These are phyloP conservation scores for Nezara viridula DNA, from an alignment of 2,888 invertebrate genomes.

Conservation along the genomic window DNA sequence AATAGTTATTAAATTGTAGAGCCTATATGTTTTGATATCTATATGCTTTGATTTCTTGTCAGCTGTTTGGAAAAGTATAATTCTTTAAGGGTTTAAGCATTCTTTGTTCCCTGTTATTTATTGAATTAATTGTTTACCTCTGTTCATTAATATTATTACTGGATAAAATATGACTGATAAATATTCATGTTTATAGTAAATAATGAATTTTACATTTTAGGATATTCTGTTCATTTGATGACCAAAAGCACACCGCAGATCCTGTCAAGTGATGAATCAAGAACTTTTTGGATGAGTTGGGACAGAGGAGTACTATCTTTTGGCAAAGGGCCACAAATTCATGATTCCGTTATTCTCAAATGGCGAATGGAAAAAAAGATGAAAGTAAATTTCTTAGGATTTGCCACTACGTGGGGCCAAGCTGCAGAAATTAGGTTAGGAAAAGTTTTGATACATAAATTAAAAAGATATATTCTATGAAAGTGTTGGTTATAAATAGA, in stretches of 20 bases:
- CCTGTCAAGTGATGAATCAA: conserved; percentile 74
- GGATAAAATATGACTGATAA: too few species aligned
- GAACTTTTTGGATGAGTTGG: conserved; percentile 80
- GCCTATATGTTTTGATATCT: too few species aligned
- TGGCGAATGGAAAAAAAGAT: conserved; percentile 76
- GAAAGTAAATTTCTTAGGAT: conserved; percentile 76
- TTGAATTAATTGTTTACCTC: too few species aligned
- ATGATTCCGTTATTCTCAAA: conserved; percentile 73
- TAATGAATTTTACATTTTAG: conserved; percentile 68
- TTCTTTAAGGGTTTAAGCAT: too few species aligned
- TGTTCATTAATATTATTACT: too few species aligned
- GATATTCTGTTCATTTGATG: conserved; percentile 76
- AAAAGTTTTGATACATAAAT: neutral
- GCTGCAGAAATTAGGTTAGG: conserved; percentile 77
- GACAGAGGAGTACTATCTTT: conserved; percentile 74
- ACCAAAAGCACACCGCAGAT: conserved; percentile 74
- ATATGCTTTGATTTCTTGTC: too few species aligned
- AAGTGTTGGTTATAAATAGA: too few species aligned
- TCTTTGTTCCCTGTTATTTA: too few species aligned
- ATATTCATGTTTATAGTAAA: neutral
- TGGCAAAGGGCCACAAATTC: conserved; percentile 74
- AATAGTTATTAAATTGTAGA: neutral
- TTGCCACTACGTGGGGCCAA: conserved; percentile 77
- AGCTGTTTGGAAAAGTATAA: too few species aligned
- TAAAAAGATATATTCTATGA: too few species aligned